These are phyloP conservation scores for Petrosia ficiformis DNA, from an alignment of 37 sponge, comb jelly and placozoan species.

Conservation along the genomic window DNA sequence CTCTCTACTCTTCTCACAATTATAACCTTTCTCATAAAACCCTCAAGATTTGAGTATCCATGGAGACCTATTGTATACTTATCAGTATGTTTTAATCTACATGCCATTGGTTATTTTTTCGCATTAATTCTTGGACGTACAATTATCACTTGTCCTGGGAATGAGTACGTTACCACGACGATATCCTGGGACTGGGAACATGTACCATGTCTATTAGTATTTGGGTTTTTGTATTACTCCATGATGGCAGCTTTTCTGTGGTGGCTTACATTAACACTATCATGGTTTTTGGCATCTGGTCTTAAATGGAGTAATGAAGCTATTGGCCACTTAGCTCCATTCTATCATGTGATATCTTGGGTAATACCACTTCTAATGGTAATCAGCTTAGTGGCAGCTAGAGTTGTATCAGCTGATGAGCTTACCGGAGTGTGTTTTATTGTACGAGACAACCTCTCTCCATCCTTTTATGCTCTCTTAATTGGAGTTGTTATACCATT, in stretches of 20 bases:
- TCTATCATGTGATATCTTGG: constrained; percentile 83
- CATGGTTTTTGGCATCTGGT: constrained; percentile 88
- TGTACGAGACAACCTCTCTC: constrained; percentile 25
- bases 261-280: constrained; percentile 86
- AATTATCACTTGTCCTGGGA: constrained; percentile 52
- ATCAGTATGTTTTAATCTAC: constrained; percentile 66
- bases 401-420: constrained; percentile 68
- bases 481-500: constrained; percentile 77
- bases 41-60: constrained; percentile 79
- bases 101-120: constrained; percentile 66
- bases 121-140: constrained; percentile 44
- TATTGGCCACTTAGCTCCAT: constrained; percentile 57
- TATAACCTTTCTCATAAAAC: constrained; percentile 78
- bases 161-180: constrained; percentile 26
- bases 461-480: constrained; percentile 50
- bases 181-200: constrained; percentile 51
- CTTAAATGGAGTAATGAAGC: constrained; percentile 87
- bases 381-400: constrained; percentile 40
- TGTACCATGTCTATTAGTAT: constrained; percentile 64
- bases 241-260: constrained; percentile 77
- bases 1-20: constrained; percentile 76
- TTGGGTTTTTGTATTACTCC: constrained; percentile 65
- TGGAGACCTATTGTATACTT: constrained; percentile 89
- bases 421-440: constrained; percentile 73
- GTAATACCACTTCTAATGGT: constrained; percentile 67